Evolutionary conservation across 1,140 invertebrate genomes (phyloP).

Genomic region (Pemphigus obesinymphae): DNA sequence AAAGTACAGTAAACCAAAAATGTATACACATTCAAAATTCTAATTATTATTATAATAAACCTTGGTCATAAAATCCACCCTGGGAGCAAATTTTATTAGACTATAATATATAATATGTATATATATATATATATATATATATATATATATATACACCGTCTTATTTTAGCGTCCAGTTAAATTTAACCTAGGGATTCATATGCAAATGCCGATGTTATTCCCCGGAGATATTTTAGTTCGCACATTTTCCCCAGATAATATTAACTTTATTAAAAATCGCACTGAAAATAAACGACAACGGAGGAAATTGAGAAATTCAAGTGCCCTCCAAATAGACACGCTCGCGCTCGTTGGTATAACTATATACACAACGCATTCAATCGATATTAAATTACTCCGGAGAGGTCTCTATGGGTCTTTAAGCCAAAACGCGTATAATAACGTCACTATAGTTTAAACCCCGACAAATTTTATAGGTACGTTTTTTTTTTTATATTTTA

Average conservation of each 20-base stretch:
- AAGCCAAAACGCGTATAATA: not conserved
- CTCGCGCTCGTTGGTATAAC: not conserved
- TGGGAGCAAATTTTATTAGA: no score
- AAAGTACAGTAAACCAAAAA: no score
- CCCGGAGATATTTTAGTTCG: not conserved
- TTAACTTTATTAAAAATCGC: not conserved
- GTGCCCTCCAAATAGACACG: not conserved
- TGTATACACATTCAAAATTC: no score
- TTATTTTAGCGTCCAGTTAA: not conserved
- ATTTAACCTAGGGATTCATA: conserved; percentile 4
- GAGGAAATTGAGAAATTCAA: not conserved
- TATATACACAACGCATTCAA: not conserved
- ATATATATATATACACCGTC: not conserved
- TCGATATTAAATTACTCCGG: not conserved
- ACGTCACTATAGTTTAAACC: not conserved
- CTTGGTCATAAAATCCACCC: no score
- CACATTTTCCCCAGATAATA: not conserved
- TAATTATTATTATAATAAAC: no score
- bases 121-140: not conserved
- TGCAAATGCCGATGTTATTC: not conserved
- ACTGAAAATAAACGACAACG: not conserved
- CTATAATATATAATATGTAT: no score
- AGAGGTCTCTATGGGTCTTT: not conserved
- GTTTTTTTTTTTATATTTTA: not conserved
- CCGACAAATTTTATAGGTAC: not conserved